Conservation (phyloP, 2,797 vertebrate genomes). For the Pipistrellus kuhlii region DNA sequence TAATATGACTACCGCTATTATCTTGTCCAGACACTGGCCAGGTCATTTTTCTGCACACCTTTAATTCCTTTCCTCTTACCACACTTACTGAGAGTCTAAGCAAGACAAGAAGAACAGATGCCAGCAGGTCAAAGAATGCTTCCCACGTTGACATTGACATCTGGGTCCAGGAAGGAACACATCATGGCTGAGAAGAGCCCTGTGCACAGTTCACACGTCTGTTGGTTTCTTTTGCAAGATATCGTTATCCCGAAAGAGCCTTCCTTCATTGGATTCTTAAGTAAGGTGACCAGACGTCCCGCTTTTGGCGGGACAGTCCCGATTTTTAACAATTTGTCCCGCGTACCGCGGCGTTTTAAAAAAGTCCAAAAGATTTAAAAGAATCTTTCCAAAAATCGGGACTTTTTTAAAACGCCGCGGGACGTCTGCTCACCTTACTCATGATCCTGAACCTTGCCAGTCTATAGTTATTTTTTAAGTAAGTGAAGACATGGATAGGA, state of each 20-base stretch:
- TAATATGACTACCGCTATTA: neutral
- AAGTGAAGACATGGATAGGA: neutral
- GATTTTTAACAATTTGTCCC: too few species aligned
- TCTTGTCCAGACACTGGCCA: neutral
- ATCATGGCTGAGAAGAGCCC: neutral
- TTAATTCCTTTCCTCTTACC: neutral
- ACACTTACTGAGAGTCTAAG: conserved; percentile 1
- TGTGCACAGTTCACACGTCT: neutral
- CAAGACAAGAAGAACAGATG: neutral
- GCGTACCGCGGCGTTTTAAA: too few species aligned
- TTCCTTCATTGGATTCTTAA: neutral
- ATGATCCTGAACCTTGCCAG: neutral
- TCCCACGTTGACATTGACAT: neutral
- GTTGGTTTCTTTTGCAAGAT: neutral
- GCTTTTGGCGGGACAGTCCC: too few species aligned
- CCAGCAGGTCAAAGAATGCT: conserved; percentile 21
- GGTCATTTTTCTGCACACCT: neutral
- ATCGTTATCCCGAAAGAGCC: neutral
- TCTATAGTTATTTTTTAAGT: conserved; percentile 4
- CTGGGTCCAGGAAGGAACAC: conserved; percentile 20
- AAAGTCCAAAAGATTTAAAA: too few species aligned
- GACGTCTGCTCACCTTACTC: neutral
- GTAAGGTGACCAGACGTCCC: too few species aligned
- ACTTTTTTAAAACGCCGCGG: too few species aligned
- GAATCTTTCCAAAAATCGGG: too few species aligned